Base-by-base conservation (phyloP, 2,888 invertebrate genomes). In the Cosmopolites sordidus region DNA sequence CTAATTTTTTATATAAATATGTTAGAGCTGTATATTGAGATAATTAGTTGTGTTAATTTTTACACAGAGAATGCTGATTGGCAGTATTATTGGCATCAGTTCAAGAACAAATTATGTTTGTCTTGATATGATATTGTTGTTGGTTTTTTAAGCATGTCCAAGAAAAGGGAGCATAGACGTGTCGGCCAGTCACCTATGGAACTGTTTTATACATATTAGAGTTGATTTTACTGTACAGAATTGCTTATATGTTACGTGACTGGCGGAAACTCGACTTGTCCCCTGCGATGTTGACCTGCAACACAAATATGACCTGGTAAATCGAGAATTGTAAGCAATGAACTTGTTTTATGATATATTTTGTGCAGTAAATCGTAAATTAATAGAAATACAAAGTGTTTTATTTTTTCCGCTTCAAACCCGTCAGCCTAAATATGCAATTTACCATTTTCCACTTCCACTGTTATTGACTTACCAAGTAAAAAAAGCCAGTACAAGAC, bases 291-390 rank as follows among this genome's bases (percentile, higher is more conserved):
- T 67, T 69, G 70, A 72, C 70, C 71, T 72, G 69, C 69, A 70
- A 70, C 68, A 54, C 46, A 22, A 22, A 22, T 8, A 69, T 72
- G 70, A 72, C 69, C 69, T 71, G 70, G 70, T 69, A 71, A 70
- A 69, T 67, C 69, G 70, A 73, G 71, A 71, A 69, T 73, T 72
- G 70, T 71, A 70, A 70, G 72, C 71, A 73, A 71, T 73, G 73
- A 72, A 71, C 69, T 58, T 56, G 73, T 73, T 72, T 69, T 70
- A 73, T 72, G 72, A 73, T 74, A 74, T 74, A 74, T 74, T 74
- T 74, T 74, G 74, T 74, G 74, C 74, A 74, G 74, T 74, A 74
- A 74, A 74, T 37, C 47, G 48, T 57, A 57, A 57, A 57, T 50
- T 57, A 57, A 57, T 57, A 57, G 57, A 51, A 57, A 2, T 18